These are phyloP conservation scores for Natator depressus DNA, from an alignment of 2,113 vertebrate species.

Conservation along the genomic window DNA sequence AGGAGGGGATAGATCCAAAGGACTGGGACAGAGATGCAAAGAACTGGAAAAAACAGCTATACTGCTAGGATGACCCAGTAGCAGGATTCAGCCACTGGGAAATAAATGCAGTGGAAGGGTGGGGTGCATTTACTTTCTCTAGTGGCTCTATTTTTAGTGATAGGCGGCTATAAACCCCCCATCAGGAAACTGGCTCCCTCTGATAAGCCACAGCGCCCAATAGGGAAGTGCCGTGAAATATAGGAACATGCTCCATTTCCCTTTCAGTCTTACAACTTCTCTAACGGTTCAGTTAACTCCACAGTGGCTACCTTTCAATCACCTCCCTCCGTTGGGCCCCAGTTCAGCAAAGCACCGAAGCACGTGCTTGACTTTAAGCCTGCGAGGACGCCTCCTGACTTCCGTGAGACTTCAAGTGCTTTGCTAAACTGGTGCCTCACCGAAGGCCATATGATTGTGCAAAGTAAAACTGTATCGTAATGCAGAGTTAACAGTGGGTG, in stretches of 20 bases:
- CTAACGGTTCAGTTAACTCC: neutral
- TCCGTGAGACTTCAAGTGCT: neutral
- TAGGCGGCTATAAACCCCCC: neutral
- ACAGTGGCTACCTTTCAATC: neutral
- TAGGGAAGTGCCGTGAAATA: neutral
- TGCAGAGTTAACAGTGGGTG: neutral
- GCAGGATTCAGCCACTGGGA: neutral
- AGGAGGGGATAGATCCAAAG: neutral
- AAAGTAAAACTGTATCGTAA: neutral
- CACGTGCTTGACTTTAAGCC: neutral
- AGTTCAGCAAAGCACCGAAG: neutral
- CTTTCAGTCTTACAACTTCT: neutral
- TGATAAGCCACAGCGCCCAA: neutral
- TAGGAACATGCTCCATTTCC: rapidly evolving
- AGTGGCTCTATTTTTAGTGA: rapidly evolving
- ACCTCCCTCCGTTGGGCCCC: neutral
- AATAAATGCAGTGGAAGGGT: neutral
- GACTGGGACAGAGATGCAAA: neutral
- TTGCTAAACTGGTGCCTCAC: neutral
- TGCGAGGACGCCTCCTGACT: rapidly evolving
- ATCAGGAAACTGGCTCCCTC: neutral
- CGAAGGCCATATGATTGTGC: neutral
- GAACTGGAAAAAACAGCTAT: neutral
- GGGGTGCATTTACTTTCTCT: neutral
- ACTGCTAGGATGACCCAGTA: neutral